Evolutionary conservation across 2,113 vertebrate species (phyloP).

Genomic region (Gorsachius goisagi): DNA sequence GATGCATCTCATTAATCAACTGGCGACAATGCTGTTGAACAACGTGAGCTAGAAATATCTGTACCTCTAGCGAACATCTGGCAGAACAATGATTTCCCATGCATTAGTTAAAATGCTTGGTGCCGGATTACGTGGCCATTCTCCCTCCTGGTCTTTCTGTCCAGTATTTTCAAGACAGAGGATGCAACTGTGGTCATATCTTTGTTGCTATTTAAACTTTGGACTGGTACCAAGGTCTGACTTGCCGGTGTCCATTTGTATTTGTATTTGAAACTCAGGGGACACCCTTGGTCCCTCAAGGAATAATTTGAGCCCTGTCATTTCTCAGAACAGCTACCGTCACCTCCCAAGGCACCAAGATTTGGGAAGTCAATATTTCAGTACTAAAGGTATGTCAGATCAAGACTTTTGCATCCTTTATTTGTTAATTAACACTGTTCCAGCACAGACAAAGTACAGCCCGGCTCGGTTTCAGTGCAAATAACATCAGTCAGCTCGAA

Average conservation of each 20-base stretch:
- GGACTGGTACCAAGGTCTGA: background rate
- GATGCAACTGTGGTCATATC: background rate
- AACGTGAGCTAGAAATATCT: background rate
- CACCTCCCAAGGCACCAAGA: background rate
- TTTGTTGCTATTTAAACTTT: background rate
- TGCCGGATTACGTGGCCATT: background rate
- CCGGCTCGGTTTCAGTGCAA: background rate
- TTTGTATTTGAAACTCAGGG: background rate
- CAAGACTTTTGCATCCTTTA: background rate
- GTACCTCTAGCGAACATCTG: background rate
- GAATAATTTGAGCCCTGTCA: background rate
- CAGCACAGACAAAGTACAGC: background rate
- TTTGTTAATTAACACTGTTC: background rate
- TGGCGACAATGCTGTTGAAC: background rate
- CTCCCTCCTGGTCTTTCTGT: background rate
- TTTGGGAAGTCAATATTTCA: background rate
- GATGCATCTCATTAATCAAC: background rate
- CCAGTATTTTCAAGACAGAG: background rate
- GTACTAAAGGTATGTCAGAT: background rate
- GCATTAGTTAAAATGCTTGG: background rate
- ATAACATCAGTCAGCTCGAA: background rate
- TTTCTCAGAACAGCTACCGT: background rate
- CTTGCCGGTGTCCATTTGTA: background rate
- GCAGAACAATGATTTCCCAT: background rate
- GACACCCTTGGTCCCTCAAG: background rate